Evolutionary conservation across 2,888 invertebrate species (phyloP).

Genomic region (Aromia moschata): DNA sequence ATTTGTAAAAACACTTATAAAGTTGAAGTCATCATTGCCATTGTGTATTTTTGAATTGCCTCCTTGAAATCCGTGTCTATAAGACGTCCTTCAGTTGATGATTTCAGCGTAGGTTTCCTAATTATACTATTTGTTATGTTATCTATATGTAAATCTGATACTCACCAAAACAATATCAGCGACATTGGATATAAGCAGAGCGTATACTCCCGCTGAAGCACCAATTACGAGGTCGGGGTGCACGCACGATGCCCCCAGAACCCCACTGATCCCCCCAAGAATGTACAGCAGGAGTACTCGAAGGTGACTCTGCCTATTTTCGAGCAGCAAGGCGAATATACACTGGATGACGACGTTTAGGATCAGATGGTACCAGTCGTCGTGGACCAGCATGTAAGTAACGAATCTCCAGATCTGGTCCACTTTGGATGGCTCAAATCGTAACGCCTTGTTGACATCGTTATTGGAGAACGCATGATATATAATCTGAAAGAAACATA

Average conservation of each 20-base stretch:
- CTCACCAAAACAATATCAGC: constrained; percentile 81
- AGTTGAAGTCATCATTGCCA: no score
- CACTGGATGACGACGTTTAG: constrained; percentile 79
- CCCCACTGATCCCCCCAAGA: constrained; percentile 79
- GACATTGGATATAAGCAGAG: constrained; percentile 85
- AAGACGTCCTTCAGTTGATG: no score
- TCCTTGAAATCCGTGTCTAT: no score
- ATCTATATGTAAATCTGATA: no score
- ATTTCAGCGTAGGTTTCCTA: no score
- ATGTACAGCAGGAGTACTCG: constrained; percentile 77
- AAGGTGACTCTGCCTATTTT: constrained; percentile 78
- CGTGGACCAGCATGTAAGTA: constrained; percentile 83
- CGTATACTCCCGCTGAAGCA: constrained; percentile 91
- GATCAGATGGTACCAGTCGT: constrained; percentile 77
- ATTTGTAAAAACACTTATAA: no score
- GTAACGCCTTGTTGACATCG: constrained; percentile 55
- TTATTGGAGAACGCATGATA: constrained; percentile 46
- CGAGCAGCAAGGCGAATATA: constrained; percentile 67
- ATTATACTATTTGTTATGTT: no score
- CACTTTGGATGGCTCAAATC: constrained; percentile 72
- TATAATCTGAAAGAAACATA: constrained; percentile 43
- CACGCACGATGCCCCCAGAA: constrained; percentile 78
- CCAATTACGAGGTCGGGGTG: constrained; percentile 85
- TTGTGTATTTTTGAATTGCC: no score
- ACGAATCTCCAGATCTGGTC: constrained; percentile 81